A percentile compares a stretch with the other conserved stretches of the same genome.
Evolutionary conservation across 2,888 invertebrate genomes (phyloP).

Genomic region (Geotrupes spiniger): DNA sequence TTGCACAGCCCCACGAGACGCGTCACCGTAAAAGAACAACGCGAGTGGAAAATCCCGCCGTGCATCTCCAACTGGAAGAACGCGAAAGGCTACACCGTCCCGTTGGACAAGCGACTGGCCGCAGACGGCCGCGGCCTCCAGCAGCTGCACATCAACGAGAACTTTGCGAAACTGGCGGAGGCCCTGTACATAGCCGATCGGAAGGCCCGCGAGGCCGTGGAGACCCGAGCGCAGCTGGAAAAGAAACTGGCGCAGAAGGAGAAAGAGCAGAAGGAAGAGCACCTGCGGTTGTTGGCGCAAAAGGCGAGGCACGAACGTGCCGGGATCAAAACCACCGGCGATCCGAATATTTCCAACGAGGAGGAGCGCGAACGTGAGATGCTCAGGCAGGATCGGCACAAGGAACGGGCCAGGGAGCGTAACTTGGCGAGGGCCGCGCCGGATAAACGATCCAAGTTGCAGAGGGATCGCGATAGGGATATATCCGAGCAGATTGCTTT

Average conservation of each 20-base stretch:
- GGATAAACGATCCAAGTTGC: slow-evolving; percentile 86
- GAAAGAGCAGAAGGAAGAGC: slow-evolving; percentile 97
- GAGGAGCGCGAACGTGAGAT: slow-evolving; percentile 81
- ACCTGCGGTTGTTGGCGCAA: slow-evolving; percentile 88
- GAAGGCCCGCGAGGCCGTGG: slow-evolving; percentile 96
- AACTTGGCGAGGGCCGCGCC: slow-evolving; percentile 93
- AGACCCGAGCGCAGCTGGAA: slow-evolving; percentile 93
- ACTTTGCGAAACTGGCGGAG: slow-evolving; percentile 97
- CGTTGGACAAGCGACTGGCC: slow-evolving; percentile 94
- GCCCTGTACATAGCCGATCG: slow-evolving; percentile 95
- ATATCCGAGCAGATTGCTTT: slow-evolving; percentile 98
- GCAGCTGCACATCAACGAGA: slow-evolving; percentile 97
- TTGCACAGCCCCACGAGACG: slow-evolving; percentile 97
- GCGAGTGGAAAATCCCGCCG: slow-evolving; percentile 99
- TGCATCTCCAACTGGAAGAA: slow-evolving; percentile 99
- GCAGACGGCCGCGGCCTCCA: slow-evolving; percentile 98
- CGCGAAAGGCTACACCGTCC: slow-evolving; percentile 96
- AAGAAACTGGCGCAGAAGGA: slow-evolving; percentile 96
- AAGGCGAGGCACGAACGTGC: slow-evolving; percentile 94
- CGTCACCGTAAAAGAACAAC: slow-evolving; percentile 97
- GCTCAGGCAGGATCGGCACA: slow-evolving; percentile 83
- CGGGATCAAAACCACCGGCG: slow-evolving; percentile 62
- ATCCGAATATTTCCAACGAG: slow-evolving; percentile 58
- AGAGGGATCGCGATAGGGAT: slow-evolving; percentile 90
- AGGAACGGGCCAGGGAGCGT: slow-evolving; percentile 87